Base-by-base conservation (phyloP, 1,140 invertebrate genomes). In the Drosophila azteca region DNA sequence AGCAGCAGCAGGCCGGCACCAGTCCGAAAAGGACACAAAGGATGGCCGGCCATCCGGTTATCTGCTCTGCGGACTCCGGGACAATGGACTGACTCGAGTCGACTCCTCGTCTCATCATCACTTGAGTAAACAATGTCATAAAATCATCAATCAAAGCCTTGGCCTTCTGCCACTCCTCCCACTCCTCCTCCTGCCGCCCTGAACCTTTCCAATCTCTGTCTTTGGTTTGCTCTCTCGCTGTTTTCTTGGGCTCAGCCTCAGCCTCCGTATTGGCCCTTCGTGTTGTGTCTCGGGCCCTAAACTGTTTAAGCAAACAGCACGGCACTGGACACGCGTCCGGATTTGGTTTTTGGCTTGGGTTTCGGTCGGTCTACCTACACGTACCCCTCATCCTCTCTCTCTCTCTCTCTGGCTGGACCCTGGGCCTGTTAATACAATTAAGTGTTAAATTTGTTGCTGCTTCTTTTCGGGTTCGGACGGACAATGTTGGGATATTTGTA, bases 111-210 rank as follows among this genome's bases (percentile, higher is more conserved):
- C 83, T 83, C 83, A 85, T 88, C 83, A 88, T 88, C 83, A 79
- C 84, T 88, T 77, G 83, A 83, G 83, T 83, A 83, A 88, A 88
- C 83, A 88, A 88, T 88, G 84, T 88, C 83, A 88, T 88, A 88
- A 88, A 88, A 88, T 88, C 83, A 88, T 88, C 83, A 88, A 88
- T 88, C 83, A 87, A 77, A 81, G 66, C 45, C 31, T 22, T 24
- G 43, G 17, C 8, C 63, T 60, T 45, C 53, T 57, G 43, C 43
- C 60, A 60, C 41, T 7, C 41, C 31, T 20, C 0, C 17, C 17
- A 20, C 17, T 20, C 17, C 17, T 20, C 17, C 17, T 60, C 49
- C 53, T 57, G 43, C 43, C 60, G 57, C 41, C 41, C 26, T 26
- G 45, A 13, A 41, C 41, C 45, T 29, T 31, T 20, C 20, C 64